phyloP scores from a whole-genome alignment of 2,888 invertebrate genomes.

The Polietes domitor region DNA sequence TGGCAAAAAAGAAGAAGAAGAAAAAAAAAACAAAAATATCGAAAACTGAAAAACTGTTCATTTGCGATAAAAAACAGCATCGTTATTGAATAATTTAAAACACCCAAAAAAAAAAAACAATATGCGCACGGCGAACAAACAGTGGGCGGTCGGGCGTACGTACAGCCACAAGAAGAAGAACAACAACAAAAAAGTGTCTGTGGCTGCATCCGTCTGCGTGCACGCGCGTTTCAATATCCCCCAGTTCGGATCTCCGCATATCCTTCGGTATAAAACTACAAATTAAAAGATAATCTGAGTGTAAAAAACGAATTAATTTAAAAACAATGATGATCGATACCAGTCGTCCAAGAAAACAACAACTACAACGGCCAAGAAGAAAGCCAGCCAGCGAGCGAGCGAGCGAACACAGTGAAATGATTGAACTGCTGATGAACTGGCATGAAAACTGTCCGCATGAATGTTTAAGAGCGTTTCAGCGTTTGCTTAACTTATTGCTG shows the following conservation, averaged over 20 bases:
- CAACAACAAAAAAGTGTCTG: not conserved
- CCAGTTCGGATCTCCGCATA: not conserved
- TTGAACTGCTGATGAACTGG: conserved; percentile 28
- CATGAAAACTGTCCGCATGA: not conserved
- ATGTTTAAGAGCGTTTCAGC: not conserved
- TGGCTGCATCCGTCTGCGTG: conserved; percentile 8
- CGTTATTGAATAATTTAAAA: conserved; percentile 63
- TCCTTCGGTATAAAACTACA: conserved; percentile 45
- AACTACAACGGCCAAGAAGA: conserved; percentile 4
- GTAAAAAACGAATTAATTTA: conserved; percentile 59
- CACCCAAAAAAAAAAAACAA: conserved; percentile 49
- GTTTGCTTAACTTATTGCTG: too few relatives aligned
- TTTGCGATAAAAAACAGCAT: conserved; percentile 30
- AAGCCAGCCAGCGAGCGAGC: conserved; percentile 36
- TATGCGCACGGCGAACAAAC: not conserved
- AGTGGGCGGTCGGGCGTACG: not conserved
- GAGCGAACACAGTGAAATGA: conserved; percentile 20
- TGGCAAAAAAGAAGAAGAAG: not conserved
- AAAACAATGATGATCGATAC: conserved; percentile 39
- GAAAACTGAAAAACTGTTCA: conserved; percentile 18
- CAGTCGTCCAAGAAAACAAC: not conserved
- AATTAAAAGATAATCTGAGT: conserved; percentile 64
- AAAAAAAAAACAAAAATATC: not conserved
- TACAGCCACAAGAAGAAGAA: not conserved
- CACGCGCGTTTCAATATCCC: not conserved